Evolutionary conservation across 2,113 vertebrate genomes (phyloP), one percentile per base, ranked within the genome.

Genomic region (Anoplopoma fimbria): DNA sequence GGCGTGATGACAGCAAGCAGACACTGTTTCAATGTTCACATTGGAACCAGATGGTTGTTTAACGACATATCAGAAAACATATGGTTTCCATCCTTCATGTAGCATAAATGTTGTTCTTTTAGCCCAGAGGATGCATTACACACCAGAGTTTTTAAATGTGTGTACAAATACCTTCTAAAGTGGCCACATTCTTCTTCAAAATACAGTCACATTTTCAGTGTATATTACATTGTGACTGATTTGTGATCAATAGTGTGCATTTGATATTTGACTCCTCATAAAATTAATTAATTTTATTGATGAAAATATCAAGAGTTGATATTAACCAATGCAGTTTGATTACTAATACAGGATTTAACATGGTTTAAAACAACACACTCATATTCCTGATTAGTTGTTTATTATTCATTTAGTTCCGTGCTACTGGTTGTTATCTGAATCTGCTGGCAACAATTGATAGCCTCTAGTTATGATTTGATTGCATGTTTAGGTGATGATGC

Each of bases 381-480:
- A 57, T 14, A 6, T 70, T 75, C n/a, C 45, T 29, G 7, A 51
- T 53, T 67, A 49, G 45, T 60, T 57, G 12, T 69, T 38, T 51
- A 31, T 55, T 42, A 33, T 27, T 9, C 4, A 57, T 62, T 51
- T 15, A 69, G 29, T 40, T 49, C n/a, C 60, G 2, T 31, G 15
- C 15, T 33, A 27, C 40, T 49, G 7, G 4, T 38, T 78, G 31
- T 81, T 36, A 73, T 58, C 38, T 83, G 27, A 82, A 68, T 9
- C 1, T 29, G 19, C 55, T 19, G 9, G 2, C 14, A 29, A 19
- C 51, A 12, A 13, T 78, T 21, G 29, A 27, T 45, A 55, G 57
- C 75, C 36, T 51, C 55, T 8, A 73, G 15, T 63, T 27, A 21
- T 74, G 31, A 47, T 62, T 13, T 77, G 14, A 75, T 77, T 81